Evolutionary conservation across 1,140 invertebrate genomes (phyloP), one percentile per base, ranked within the genome.

Genomic region (Brachionus calyciflorus): DNA sequence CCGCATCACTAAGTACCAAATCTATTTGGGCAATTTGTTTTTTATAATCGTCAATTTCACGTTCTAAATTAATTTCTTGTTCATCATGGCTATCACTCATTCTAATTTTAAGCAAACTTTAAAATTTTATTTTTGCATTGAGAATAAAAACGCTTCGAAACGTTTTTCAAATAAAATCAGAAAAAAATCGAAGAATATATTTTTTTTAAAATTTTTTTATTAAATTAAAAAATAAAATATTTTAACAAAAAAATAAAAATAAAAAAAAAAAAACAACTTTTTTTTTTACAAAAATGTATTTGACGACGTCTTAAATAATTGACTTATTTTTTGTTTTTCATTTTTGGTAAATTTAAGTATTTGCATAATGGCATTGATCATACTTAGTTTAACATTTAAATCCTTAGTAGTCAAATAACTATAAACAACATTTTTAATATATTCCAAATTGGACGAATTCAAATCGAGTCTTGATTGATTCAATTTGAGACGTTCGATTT

Each of bases 381-480:
- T 51, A 17, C 37, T 73, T 7, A 49, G 37, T 73, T 55, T 73
- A 37, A 73, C 51, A 55, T 73, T 73, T 19, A 55, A 28, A 37
- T 73, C 69, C 17, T 40, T 51, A 19, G 26, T 73, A 24, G 69
- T 73, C 69, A 73, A 21, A 73, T 51, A 73, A 33, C 37, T 49
- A 46, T 40, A 73, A 17, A 73, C 21, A 19, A 73, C 69, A 55
- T 73, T 73, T 73, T 73, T 73, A 40, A 73, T 51, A 40, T 73
- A 73, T 17, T 73, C 69, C 24, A 73, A 73, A 73, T 73, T 73
- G n/a, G 33, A 6, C 19, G 46, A 30, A 55, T 73, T 73, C 30
- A 73, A 33, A 12, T 73, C 44, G 24, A 24, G 19, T 37, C 69
- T 49, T 12, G 46, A 51, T 33, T 73, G 30, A 21, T 73, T 73